A percentile compares a stretch with the other conserved stretches of the same genome.
These are phyloP conservation scores for Melanostoma mellinum DNA, from an alignment of 2,888 invertebrate species.

Conservation along the genomic window DNA sequence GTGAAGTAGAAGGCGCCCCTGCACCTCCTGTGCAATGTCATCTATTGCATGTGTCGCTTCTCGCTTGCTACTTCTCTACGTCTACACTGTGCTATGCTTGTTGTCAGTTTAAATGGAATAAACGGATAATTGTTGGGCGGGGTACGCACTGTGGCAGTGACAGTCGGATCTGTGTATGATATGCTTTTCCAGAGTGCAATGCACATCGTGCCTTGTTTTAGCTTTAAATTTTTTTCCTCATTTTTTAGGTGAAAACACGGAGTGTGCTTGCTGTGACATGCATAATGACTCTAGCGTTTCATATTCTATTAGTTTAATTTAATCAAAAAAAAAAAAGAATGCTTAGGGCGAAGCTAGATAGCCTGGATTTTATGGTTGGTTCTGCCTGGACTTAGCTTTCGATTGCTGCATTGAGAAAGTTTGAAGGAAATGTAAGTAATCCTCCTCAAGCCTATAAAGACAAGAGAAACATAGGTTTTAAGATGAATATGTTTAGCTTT, in stretches of 20 bases:
- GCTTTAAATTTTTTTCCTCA: conserved; percentile 39
- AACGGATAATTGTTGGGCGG: conserved; percentile 67
- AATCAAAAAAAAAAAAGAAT: conserved; percentile 8
- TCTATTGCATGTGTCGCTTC: conserved; percentile 20
- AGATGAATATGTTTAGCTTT: too few species aligned
- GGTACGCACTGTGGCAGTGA: conserved; percentile 48
- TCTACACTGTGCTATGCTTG: conserved; percentile 30
- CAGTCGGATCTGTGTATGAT: neutral
- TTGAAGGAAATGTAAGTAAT: too few species aligned
- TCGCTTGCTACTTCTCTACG: neutral
- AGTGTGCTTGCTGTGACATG: conserved; percentile 61
- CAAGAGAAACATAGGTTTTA: too few species aligned
- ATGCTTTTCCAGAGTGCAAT: conserved; percentile 49
- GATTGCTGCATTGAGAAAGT: too few species aligned
- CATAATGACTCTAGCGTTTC: conserved; percentile 52
- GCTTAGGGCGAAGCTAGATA: neutral
- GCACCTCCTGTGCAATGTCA: conserved; percentile 23
- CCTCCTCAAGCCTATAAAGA: too few species aligned
- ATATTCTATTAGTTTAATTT: conserved; percentile 63
- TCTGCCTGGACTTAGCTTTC: too few species aligned
- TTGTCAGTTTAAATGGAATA: conserved; percentile 53
- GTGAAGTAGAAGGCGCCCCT: neutral
- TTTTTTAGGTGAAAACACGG: conserved; percentile 36
- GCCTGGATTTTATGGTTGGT: neutral
- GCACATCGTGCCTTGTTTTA: conserved; percentile 46